Conservation (phyloP, 2,113 vertebrate genomes). For the Mormoops blainvillei region DNA sequence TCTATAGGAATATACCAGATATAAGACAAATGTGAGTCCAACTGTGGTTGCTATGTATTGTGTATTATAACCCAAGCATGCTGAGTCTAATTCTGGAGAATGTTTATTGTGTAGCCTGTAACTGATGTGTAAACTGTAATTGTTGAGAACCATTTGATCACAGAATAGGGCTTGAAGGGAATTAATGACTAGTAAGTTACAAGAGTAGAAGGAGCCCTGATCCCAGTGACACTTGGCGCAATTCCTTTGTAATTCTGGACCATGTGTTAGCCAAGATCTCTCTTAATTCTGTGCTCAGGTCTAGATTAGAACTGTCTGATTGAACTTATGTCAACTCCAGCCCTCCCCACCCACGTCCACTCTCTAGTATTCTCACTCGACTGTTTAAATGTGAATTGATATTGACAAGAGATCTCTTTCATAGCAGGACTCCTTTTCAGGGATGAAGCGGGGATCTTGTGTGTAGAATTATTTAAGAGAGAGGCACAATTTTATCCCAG, state of each 20-base stretch:
- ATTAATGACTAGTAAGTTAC: background rate
- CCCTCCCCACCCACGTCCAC: background rate
- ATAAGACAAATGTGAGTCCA: background rate
- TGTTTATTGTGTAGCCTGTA: background rate
- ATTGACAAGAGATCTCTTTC: background rate
- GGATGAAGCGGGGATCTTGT: background rate
- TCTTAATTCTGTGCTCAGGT: background rate
- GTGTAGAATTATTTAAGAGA: background rate
- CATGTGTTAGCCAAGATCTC: background rate
- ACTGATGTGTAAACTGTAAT: background rate
- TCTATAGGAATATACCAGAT: background rate
- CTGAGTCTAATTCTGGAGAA: background rate
- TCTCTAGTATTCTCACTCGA: background rate
- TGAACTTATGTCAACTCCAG: background rate
- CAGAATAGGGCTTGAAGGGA: background rate
- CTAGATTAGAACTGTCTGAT: background rate
- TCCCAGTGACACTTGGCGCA: background rate
- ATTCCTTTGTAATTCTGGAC: background rate
- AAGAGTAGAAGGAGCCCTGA: background rate
- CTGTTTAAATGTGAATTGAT: background rate
- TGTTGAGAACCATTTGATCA: background rate
- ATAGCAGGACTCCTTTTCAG: background rate
- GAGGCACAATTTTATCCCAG: background rate
- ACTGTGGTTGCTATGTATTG: background rate
- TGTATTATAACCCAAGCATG: background rate